These are phyloP conservation scores for Lichenostomus cassidix DNA, from an alignment of 2,113 vertebrate species.

Conservation along the genomic window DNA sequence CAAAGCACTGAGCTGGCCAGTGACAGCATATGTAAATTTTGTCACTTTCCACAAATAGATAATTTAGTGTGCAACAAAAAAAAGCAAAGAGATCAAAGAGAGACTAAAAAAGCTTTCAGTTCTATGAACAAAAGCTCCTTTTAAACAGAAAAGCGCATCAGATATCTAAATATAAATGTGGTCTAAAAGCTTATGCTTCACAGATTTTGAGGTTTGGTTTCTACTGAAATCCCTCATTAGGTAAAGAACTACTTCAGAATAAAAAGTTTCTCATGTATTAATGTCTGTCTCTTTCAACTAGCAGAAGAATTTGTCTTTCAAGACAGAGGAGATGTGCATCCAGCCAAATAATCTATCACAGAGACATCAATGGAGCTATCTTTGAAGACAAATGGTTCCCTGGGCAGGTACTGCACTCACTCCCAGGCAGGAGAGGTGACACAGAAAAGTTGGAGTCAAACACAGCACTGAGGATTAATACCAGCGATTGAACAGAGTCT, in stretches of 20 bases:
- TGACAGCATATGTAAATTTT: not conserved
- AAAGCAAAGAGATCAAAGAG: not conserved
- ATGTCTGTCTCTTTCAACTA: not conserved
- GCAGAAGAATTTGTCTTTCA: not conserved
- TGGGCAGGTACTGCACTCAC: not conserved
- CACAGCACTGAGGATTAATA: not conserved
- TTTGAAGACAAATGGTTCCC: not conserved
- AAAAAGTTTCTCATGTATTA: not conserved
- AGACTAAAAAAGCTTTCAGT: not conserved
- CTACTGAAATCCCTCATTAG: not conserved
- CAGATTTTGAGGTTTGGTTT: not conserved
- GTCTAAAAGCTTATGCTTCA: not conserved
- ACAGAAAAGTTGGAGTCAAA: not conserved
- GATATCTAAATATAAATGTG: not conserved
- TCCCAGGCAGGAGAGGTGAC: not conserved
- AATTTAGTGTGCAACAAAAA: not conserved
- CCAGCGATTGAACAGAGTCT: not conserved
- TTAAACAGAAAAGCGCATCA: not conserved
- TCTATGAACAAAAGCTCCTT: not conserved
- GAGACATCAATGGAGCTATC: not conserved
- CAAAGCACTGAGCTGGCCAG: not conserved
- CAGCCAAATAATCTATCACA: not conserved
- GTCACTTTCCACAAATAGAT: slow-evolving; percentile 19
- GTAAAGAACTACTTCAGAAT: not conserved
- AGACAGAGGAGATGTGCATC: not conserved